phyloP scores from a whole-genome alignment of 2,888 invertebrate species.

The Tenthredo distinguenda region DNA sequence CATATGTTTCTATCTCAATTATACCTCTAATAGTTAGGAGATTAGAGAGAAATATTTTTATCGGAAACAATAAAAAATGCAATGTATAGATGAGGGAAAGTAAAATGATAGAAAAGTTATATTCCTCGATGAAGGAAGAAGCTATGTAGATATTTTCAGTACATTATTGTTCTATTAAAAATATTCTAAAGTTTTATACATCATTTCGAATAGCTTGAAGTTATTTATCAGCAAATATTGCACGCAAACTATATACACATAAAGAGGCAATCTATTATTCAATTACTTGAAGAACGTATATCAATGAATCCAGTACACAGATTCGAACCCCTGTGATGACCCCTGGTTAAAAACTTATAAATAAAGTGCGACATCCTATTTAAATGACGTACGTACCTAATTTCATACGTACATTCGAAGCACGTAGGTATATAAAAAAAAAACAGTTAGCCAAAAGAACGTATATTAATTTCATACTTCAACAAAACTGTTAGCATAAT shows the following conservation, averaged over 20 bases:
- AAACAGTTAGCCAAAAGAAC: neutral
- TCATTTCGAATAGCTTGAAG: neutral
- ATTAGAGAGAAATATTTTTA: neutral
- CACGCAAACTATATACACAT: neutral
- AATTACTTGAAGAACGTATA: neutral
- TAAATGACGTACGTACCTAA: neutral
- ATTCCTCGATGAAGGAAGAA: neutral
- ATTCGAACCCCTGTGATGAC: neutral
- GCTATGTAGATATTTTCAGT: neutral
- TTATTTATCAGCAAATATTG: neutral
- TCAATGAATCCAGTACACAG: constrained; percentile 9
- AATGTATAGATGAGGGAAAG: neutral
- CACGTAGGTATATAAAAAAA: neutral
- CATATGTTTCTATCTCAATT: neutral
- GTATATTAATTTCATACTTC: neutral
- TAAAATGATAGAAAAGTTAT: neutral
- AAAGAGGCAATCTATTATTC: neutral
- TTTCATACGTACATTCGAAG: neutral
- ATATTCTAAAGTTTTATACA: neutral
- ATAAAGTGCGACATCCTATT: constrained; percentile 14
- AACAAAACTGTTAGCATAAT: neutral
- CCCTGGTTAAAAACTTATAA: neutral
- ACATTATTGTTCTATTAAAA: neutral
- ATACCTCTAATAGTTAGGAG: neutral
- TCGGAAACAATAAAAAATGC: neutral